A percentile compares a stretch with the other conserved stretches of the same genome.
phyloP scores from a whole-genome alignment of 2,888 invertebrate genomes.

The Antheraea yamamai region DNA sequence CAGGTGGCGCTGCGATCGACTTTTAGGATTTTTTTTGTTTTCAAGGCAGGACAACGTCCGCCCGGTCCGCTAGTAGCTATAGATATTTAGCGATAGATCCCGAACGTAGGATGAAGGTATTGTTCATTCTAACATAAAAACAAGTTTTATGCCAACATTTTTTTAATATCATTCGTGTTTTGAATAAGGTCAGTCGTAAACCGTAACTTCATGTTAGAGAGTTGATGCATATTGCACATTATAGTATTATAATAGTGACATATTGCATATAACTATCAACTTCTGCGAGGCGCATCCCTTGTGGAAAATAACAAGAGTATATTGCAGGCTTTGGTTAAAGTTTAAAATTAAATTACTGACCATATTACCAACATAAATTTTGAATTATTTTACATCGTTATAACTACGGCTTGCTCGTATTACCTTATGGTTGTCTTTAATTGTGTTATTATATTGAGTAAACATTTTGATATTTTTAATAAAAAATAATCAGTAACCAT shows the following conservation, averaged over 20 bases:
- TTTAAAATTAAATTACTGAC: neutral
- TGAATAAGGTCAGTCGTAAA: neutral
- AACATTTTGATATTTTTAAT: neutral
- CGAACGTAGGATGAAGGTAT: no score
- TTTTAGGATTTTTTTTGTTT: no score
- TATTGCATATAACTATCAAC: neutral
- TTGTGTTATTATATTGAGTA: neutral
- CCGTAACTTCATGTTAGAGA: neutral
- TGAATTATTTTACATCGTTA: neutral
- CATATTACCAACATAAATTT: neutral
- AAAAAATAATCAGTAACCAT: no score
- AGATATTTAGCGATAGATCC: no score
- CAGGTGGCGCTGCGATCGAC: no score
- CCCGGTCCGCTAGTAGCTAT: no score
- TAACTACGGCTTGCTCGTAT: neutral
- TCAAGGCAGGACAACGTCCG: no score
- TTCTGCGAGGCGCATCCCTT: neutral
- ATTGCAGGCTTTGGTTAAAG: neutral
- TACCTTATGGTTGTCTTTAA: neutral
- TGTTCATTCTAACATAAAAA: neutral
- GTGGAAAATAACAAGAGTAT: neutral
- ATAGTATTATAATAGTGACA: neutral
- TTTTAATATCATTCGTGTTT: neutral
- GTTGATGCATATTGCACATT: neutral
- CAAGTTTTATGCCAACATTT: neutral